Percentiles rank a stretch among this genome's conserved stretches.
These are phyloP conservation scores for Microcebus murinus DNA, from an alignment of 2,113 vertebrate genomes.

Conservation along the genomic window DNA sequence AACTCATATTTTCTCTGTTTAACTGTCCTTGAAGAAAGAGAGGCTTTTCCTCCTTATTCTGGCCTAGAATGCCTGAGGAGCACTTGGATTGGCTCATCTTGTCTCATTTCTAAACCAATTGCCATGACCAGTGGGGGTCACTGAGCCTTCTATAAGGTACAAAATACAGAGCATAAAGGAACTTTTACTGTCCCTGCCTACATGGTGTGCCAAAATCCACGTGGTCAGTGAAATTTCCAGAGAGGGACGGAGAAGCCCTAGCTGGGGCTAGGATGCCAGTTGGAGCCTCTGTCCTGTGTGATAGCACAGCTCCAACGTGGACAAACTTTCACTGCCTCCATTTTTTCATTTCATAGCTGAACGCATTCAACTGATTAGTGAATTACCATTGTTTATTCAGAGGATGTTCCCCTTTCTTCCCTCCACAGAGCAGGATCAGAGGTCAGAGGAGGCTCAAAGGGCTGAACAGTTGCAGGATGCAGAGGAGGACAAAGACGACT, in stretches of 20 bases:
- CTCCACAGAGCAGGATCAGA: slow-evolving; percentile 78
- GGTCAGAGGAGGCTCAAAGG: slow-evolving; percentile 72
- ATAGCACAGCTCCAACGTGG: neutral
- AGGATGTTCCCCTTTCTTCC: slow-evolving; percentile 24
- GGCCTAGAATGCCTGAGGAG: neutral
- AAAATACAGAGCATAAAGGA: neutral
- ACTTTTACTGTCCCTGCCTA: neutral
- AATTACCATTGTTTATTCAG: neutral
- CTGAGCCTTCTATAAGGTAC: neutral
- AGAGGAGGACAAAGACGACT: slow-evolving; percentile 79
- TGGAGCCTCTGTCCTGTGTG: neutral
- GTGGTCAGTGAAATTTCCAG: neutral
- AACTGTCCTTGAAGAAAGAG: neutral
- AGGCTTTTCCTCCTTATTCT: neutral
- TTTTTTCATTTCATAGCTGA: neutral
- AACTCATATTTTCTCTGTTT: neutral
- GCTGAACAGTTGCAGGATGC: slow-evolving; percentile 78
- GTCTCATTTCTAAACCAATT: neutral
- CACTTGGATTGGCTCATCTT: neutral
- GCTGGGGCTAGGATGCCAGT: neutral
- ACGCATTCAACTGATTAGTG: neutral
- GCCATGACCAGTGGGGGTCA: neutral
- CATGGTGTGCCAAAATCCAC: neutral
- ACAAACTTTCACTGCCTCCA: neutral
- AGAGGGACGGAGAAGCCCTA: neutral